Conservation (phyloP, 2,113 vertebrate genomes). For the Heterochromis multidens region DNA sequence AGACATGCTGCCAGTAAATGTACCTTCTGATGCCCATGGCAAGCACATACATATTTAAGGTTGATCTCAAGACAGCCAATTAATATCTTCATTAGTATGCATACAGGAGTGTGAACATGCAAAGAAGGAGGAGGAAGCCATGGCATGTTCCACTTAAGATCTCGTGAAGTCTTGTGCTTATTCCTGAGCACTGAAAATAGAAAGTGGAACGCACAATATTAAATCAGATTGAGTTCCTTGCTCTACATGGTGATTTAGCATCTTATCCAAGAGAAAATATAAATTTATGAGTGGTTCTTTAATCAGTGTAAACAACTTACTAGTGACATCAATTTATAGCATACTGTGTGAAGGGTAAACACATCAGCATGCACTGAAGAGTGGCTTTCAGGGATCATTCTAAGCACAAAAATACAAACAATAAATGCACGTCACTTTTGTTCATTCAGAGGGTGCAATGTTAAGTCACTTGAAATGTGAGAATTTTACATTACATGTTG, state of each 20-base stretch:
- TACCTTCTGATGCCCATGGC: constrained; percentile 9
- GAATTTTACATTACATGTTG: not conserved
- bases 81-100: constrained; percentile 68
- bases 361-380: not conserved
- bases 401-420: not conserved
- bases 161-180: constrained; percentile 3
- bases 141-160: constrained; percentile 45
- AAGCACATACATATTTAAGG: constrained; percentile 43
- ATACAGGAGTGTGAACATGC: constrained; percentile 34
- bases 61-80: constrained; percentile 60
- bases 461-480: not conserved
- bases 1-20: constrained; percentile 11
- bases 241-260: constrained; percentile 11
- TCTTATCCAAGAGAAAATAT: constrained; percentile 4
- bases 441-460: not conserved
- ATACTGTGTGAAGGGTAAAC: not conserved
- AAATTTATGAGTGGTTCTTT: not conserved
- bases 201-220: constrained; percentile 13
- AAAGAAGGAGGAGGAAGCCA: constrained; percentile 6
- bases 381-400: not conserved
- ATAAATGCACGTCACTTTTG: not conserved
- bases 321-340: not conserved
- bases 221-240: constrained; percentile 28
- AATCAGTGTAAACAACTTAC: not conserved
- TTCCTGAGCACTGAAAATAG: not conserved